Evolutionary conservation across 2,113 vertebrate genomes (phyloP), one percentile per base, ranked within the genome.

Genomic region (Pollachius pollachius): DNA sequence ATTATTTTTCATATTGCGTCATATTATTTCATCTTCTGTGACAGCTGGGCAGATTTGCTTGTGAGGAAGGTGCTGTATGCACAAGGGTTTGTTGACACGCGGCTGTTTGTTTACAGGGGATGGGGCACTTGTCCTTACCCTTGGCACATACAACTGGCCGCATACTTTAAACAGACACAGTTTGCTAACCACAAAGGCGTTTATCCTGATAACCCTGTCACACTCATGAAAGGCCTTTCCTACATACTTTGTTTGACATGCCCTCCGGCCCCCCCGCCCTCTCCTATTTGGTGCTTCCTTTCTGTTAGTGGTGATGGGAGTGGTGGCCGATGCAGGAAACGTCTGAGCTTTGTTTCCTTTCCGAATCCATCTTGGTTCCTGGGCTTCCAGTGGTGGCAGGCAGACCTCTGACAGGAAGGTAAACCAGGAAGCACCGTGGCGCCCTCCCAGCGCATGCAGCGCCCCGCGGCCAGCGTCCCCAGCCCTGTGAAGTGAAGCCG

Each of bases 301-400:
- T 77, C 30, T 48, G 9, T 48, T 63, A 79, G 76, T 74, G 73
- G 54, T n/a, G 54, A 13, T 57, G 15, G 54, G 54, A 13, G 54
- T 7, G 41, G 41, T 0, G 8, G 41, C 41, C 30, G 16, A 57
- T n/a, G n/a, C 83, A 85, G 89, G 88, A 89, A 88, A 77, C 65
- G 68, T 41, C 81, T 57, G 62, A 70, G 81, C 77, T 84, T 76
- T 69, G 81, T 73, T 88, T 89, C 87, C 84, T 85, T 77, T 72
- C 71, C 68, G 64, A 78, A 83, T 80, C 52, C 70, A 68, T 70
- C 41, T 61, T 72, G 0, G 71, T 67, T 78, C 78, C 70, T 72
- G 76, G 23, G 62, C 65, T 52, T 69, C 34, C 25, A 67, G 75
- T 17, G 17, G 27, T 59, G 67, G 56, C 69, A 79, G 67, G 69